Evolutionary conservation across 1,140 invertebrate species (phyloP), one percentile per base, ranked within the genome.

Genomic region (Anastrepha obliqua): DNA sequence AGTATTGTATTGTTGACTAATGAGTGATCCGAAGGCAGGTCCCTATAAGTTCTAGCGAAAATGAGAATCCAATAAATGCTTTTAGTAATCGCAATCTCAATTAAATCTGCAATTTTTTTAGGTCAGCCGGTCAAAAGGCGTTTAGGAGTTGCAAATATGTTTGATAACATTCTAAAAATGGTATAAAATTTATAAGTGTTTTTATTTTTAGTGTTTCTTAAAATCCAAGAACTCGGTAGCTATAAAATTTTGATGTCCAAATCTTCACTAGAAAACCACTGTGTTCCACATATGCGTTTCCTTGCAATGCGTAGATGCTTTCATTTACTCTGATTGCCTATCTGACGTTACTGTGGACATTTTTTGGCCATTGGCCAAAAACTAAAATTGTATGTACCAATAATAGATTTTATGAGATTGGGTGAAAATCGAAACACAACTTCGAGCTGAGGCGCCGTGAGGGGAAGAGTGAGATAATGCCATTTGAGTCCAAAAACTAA

Each of bases 291-390:
- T 55, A 55, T 8, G 29, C 11, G 11, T 11, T 55, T 51, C 20
- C 11, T 55, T 11, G 44, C 74, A 47, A 20, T 81, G 74, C 74
- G 74, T 81, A 55, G 47, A 55, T 81, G 9, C 47, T 81, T 81
- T 81, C 47, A 55, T 81, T 55, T 55, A 81, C n/a, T 81, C 55
- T 51, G 51, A 81, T 81, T 81, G 74, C 47, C 47, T 81, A 17
- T 55, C 74, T 81, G 74, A 55, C n/a, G 74, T 81, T 58, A 29
- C 13, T 81, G 44, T 55, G 17, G 47, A 47, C 47, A 81, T 81
- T 81, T 81, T n/a, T 81, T 81, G 74, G 74, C 74, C 1, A n/a
- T 81, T 81, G 44, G 67, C 67, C 74, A 81, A 58, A 81, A 81
- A 81, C 20, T 51, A 44, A 74, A 47, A 74, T 42, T 8, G 51